These are phyloP conservation scores for Tenualosa ilisha DNA, from an alignment of 2,797 vertebrate genomes.

Conservation along the genomic window DNA sequence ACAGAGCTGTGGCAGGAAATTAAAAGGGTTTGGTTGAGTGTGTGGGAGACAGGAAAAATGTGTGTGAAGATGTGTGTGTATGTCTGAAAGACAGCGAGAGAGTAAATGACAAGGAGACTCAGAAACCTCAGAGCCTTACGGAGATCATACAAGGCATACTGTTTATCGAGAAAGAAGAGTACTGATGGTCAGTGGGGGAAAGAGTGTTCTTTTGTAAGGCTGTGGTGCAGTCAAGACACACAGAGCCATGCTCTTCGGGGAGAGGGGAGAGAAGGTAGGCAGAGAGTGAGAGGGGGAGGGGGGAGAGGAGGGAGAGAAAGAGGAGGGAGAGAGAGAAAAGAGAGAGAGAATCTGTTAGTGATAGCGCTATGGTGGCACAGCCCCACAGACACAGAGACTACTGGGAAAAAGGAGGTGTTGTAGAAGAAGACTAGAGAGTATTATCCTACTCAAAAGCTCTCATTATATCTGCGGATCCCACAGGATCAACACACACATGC, in stretches of 20 bases:
- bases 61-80: no score
- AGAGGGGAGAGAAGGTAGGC: background rate
- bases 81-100: no score
- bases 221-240: background rate
- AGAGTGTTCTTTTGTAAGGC: no score
- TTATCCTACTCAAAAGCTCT: background rate
- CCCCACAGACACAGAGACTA: background rate
- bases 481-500: background rate
- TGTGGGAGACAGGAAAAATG: no score
- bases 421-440: background rate
- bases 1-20: background rate
- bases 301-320: background rate
- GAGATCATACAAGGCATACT: no score
- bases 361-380: no score
- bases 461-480: conserved; percentile 1
- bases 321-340: background rate
- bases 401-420: background rate
- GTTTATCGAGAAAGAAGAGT: no score
- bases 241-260: background rate
- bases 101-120: no score
- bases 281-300: background rate
- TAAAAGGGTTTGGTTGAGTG: no score
- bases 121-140: no score
- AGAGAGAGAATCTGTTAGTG: background rate
- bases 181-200: no score